These are phyloP conservation scores for Edolisoma coerulescens DNA, from an alignment of 2,113 vertebrate species.

Conservation along the genomic window DNA sequence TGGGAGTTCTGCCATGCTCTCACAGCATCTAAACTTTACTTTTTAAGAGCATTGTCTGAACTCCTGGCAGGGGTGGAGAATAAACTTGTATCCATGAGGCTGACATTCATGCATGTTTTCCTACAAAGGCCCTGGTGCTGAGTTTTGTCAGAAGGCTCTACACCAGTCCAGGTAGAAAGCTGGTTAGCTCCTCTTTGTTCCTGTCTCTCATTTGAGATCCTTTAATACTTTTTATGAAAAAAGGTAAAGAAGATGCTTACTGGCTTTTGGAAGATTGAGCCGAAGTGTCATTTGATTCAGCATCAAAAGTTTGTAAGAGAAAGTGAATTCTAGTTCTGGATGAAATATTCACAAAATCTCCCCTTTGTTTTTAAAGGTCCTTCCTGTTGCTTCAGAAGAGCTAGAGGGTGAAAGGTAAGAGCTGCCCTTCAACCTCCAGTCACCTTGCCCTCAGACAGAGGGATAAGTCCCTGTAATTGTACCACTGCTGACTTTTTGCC, in stretches of 20 bases:
- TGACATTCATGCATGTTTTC: background rate
- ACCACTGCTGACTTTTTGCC: background rate
- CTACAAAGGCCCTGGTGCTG: background rate
- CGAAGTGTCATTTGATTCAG: background rate
- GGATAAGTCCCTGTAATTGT: background rate
- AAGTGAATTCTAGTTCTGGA: background rate
- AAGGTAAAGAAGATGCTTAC: background rate
- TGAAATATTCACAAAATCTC: background rate
- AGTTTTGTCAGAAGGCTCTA: background rate
- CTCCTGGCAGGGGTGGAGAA: background rate
- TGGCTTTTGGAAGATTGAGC: background rate
- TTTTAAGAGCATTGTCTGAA: background rate
- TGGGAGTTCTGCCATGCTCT: background rate
- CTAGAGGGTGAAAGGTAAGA: conserved; percentile 90
- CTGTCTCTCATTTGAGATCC: background rate
- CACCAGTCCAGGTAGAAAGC: background rate
- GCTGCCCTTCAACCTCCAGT: background rate
- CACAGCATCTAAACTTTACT: background rate
- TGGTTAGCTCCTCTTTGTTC: background rate
- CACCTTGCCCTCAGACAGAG: background rate
- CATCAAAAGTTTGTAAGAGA: background rate
- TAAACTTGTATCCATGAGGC: background rate
- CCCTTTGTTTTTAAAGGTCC: conserved; percentile 69
- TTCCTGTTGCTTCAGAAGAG: conserved; percentile 84
- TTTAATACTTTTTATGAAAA: background rate